These are phyloP conservation scores for Bovichtus diacanthus DNA, from an alignment of 2,797 vertebrate species.

Conservation along the genomic window DNA sequence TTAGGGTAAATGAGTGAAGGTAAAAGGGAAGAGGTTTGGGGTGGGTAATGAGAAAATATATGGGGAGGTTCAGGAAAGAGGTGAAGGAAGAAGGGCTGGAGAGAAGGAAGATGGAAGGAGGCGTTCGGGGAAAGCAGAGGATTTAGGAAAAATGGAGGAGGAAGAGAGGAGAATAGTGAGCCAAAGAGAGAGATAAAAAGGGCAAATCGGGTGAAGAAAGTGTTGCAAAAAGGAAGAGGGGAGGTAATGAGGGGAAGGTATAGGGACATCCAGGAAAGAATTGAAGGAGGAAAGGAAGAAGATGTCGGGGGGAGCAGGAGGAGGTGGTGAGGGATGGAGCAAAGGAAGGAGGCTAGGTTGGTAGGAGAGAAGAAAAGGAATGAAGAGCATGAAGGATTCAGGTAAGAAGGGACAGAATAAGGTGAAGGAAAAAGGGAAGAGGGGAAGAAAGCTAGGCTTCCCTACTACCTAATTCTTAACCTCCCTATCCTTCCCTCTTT, in stretches of 20 bases:
- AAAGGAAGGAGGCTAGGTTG: background rate
- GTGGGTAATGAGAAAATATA: background rate
- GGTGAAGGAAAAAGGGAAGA: background rate
- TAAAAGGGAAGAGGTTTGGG: background rate
- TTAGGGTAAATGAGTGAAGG: too few species aligned
- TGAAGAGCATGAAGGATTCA: background rate
- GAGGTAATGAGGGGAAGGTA: too few species aligned
- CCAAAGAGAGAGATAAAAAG: constrained; percentile 13
- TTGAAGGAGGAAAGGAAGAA: background rate
- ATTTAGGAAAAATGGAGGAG: background rate
- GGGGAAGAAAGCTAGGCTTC: background rate
- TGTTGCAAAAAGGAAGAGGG: too few species aligned
- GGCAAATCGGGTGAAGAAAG: background rate
- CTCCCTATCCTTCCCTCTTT: background rate
- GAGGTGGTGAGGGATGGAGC: background rate
- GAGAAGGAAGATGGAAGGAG: too few species aligned
- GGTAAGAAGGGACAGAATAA: background rate
- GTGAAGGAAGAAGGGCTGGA: background rate
- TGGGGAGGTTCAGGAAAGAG: background rate
- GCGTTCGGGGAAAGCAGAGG: background rate
- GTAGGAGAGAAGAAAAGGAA: too few species aligned
- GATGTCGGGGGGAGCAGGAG: background rate
- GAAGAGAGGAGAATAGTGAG: background rate
- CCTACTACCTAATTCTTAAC: background rate
- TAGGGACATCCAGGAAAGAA: too few species aligned